phyloP scores from a whole-genome alignment of 1,140 invertebrate species.

The Apis cerana region DNA sequence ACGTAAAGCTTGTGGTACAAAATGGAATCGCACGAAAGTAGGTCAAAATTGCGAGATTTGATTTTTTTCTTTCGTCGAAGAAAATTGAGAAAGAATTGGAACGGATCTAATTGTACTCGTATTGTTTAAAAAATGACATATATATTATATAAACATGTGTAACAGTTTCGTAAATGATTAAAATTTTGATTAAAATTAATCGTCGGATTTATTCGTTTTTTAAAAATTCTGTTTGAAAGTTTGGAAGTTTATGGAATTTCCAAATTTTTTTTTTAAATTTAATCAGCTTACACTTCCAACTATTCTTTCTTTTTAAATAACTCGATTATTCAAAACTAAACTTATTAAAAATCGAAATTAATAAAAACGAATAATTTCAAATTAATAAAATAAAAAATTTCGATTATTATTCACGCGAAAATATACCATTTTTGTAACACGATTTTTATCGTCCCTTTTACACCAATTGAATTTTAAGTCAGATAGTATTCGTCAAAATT shows the following conservation, averaged over 20 bases:
- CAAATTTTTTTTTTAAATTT: too few relatives aligned
- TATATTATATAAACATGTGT: too few relatives aligned
- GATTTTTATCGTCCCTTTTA: background rate
- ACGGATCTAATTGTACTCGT: too few relatives aligned
- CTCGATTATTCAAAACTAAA: background rate
- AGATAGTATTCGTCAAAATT: background rate
- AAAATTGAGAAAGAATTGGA: background rate
- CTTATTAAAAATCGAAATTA: background rate
- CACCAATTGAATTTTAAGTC: background rate
- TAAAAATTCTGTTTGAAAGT: too few relatives aligned
- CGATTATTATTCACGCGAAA: background rate
- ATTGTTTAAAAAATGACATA: too few relatives aligned
- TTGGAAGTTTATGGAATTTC: too few relatives aligned
- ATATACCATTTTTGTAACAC: background rate
- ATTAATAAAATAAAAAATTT: background rate
- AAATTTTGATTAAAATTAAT: too few relatives aligned
- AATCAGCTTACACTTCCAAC: too few relatives aligned
- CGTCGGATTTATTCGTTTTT: too few relatives aligned
- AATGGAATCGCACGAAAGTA: background rate
- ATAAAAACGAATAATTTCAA: background rate
- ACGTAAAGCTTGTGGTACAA: constrained; percentile 6
- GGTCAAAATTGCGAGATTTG: background rate
- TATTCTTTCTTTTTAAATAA: too few relatives aligned
- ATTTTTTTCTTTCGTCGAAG: background rate
- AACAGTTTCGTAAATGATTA: too few relatives aligned